Evolutionary conservation across 2,113 vertebrate species (phyloP).

Genomic region (Brachyhypopomus occidentalis): DNA sequence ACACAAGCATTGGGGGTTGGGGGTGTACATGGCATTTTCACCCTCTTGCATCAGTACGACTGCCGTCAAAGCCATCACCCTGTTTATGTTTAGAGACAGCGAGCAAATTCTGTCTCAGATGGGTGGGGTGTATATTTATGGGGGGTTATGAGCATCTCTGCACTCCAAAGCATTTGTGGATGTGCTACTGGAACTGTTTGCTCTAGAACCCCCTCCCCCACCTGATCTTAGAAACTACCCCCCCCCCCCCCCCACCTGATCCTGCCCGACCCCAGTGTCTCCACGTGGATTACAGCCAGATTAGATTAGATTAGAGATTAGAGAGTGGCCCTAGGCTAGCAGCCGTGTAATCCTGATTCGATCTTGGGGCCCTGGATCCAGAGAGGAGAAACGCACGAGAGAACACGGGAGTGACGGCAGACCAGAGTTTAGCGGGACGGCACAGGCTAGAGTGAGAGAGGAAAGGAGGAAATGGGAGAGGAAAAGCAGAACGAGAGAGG

Average conservation of each 20-base stretch:
- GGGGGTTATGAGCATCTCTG: conserved; percentile 13
- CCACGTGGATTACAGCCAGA: conserved; percentile 25
- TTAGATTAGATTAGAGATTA: neutral
- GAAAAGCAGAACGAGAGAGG: no score
- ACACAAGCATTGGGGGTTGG: neutral
- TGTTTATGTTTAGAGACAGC: conserved; percentile 40
- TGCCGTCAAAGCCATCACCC: conserved; percentile 11
- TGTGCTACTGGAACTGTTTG: neutral
- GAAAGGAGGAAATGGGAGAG: neutral
- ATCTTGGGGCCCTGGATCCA: neutral
- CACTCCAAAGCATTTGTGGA: neutral
- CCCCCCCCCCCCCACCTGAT: neutral
- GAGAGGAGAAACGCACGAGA: neutral
- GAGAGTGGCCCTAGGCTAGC: neutral
- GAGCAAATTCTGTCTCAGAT: conserved; percentile 18
- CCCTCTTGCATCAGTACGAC: conserved; percentile 38
- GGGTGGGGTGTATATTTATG: conserved; percentile 27
- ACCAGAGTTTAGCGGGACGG: neutral
- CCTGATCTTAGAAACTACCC: no score
- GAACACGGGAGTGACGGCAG: neutral
- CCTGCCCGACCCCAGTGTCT: neutral
- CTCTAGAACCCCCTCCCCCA: neutral
- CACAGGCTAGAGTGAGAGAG: neutral
- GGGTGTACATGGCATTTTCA: conserved; percentile 35
- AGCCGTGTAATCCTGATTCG: neutral